Base-by-base conservation (phyloP, 2,113 vertebrate genomes). In the Myrmophylax atrothorax region DNA sequence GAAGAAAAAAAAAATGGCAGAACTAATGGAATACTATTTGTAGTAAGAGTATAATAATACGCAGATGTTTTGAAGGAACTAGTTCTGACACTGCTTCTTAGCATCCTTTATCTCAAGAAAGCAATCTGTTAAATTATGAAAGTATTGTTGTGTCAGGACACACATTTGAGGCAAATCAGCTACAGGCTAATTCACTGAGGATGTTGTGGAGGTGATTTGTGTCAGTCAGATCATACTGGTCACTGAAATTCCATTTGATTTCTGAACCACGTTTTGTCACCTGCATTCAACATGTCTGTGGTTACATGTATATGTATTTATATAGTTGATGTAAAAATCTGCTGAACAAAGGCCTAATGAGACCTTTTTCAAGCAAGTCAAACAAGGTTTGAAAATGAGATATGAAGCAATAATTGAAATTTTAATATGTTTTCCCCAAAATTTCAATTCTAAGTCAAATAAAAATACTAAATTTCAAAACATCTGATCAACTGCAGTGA, bases 221-320 rank as follows among this genome's bases (percentile, higher is more conserved):
- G 63, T 85, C 26, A n/a, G 17, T 28, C 1, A 4, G 28, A 47
- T 66, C 47, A 23, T 42, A 29, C n/a, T 56, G 26, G 18, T 60
- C 0, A 4, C 28, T 63, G 28, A 53, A 58, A 56, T 92, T 13
- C 59, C 22, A 53, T 9, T 10, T 73, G 28, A 60, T 68, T 80
- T 79, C 23, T 69, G 73, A 80, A 38, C 26, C 3, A 1, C 5
- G 5, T 80, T 89, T 93, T 83, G 46, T 70, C 17, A 70, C n/a
- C 37, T 53, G 7, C 28, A 31, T 66, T 28, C 14, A 53, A 0
- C 2, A 4, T 4, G 1, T 87, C 3, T 40, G 3, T 56, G 28
- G 17, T 73, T 80, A 86, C 10, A 14, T 60, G 18, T 22, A 2
- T 44, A 14, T 28, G 4, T 72, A 24, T 67, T 46, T 87, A 33